phyloP scores from a whole-genome alignment of 1,140 invertebrate genomes.

The Drosophila pachea region DNA sequence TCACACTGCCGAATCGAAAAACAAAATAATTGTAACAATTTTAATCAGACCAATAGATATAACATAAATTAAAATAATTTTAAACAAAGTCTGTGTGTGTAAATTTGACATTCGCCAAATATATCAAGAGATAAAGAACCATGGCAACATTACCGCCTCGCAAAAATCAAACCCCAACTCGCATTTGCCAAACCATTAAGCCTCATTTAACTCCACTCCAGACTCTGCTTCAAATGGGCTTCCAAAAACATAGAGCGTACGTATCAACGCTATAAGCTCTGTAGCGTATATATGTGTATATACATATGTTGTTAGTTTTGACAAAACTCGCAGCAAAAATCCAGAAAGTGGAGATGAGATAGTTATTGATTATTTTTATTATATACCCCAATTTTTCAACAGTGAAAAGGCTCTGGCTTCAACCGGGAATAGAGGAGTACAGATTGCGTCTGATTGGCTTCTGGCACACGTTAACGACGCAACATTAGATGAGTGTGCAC shows the following conservation, averaged over 20 bases:
- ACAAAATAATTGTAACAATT: conserved; percentile 25
- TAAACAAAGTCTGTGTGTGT: background rate
- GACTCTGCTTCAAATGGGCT: conserved; percentile 91
- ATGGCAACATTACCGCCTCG: conserved; percentile 86
- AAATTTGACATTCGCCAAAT: background rate
- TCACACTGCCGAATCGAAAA: conserved; percentile 39
- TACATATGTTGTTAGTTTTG: background rate
- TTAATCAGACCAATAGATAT: conserved; percentile 7
- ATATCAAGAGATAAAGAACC: conserved; percentile 22
- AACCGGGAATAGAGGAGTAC: conserved; percentile 91
- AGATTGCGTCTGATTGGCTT: conserved; percentile 93
- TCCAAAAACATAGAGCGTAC: conserved; percentile 91
- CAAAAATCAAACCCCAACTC: conserved; percentile 84
- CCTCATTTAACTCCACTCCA: conserved; percentile 87
- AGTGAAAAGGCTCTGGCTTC: conserved; percentile 93
- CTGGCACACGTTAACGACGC: conserved; percentile 92
- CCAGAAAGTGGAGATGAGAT: background rate
- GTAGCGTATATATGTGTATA: background rate
- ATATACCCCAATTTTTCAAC: conserved; percentile 13
- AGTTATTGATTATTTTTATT: conserved; percentile 61
- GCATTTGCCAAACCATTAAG: conserved; percentile 84
- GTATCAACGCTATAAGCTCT: conserved; percentile 67
- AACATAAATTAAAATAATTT: background rate
- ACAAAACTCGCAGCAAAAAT: background rate
- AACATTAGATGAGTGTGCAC: conserved; percentile 85